phyloP scores from a whole-genome alignment of 1,140 invertebrate genomes.

The Drosophila yakuba region DNA sequence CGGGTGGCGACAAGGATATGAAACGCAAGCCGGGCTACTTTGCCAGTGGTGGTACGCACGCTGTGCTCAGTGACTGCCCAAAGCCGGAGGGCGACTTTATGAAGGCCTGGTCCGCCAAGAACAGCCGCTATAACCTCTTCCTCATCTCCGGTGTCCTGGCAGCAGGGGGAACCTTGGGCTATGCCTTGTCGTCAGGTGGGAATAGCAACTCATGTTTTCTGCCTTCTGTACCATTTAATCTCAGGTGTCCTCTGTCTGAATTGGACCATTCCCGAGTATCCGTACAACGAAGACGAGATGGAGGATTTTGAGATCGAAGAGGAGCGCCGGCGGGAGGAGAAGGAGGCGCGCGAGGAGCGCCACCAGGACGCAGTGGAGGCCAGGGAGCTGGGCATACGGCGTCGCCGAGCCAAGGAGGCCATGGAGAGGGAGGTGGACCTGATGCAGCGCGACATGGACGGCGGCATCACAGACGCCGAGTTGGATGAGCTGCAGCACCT shows the following conservation, averaged over 20 bases:
- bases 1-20: not conserved
- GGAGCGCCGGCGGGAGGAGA: slow-evolving; percentile 51
- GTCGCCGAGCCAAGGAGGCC: slow-evolving; percentile 58
- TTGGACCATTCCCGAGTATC: slow-evolving; percentile 52
- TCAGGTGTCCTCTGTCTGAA: slow-evolving; percentile 7
- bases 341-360: slow-evolving; percentile 43
- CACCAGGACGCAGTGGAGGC: slow-evolving; percentile 49
- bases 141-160: slow-evolving; percentile 45
- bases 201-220: not conserved
- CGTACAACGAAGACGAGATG: slow-evolving; percentile 65
- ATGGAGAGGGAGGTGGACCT: slow-evolving; percentile 65
- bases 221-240: not conserved
- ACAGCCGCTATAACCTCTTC: slow-evolving; percentile 60
- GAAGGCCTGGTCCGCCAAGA: slow-evolving; percentile 50
- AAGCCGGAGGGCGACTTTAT: slow-evolving; percentile 58
- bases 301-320: slow-evolving; percentile 55
- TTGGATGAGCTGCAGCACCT: slow-evolving; percentile 46
- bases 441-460: slow-evolving; percentile 66
- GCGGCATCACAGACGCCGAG: slow-evolving; percentile 48
- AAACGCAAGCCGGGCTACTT: slow-evolving; percentile 47
- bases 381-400: slow-evolving; percentile 51
- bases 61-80: slow-evolving; percentile 57
- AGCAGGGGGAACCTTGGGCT: slow-evolving; percentile 16
- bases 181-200: slow-evolving; percentile 5
- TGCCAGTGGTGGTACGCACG: slow-evolving; percentile 61